Evolutionary conservation across 2,888 invertebrate species (phyloP), one percentile per base, ranked within the genome.

Genomic region (Sipunculus nudus): DNA sequence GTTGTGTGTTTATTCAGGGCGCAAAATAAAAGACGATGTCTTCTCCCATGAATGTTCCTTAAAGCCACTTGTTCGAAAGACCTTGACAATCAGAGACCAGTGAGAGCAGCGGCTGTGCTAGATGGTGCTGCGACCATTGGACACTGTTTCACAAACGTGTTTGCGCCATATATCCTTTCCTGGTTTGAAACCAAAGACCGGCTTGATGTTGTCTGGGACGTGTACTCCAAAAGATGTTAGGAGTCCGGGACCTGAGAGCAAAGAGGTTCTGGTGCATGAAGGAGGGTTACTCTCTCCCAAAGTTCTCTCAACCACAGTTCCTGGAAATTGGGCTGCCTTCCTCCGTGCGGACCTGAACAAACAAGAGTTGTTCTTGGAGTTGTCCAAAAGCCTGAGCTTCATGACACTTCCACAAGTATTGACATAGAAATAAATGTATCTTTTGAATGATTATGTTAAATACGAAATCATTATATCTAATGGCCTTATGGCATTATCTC

Each of bases 321-420:
- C 50, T 52, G 57, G 57, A 10, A 57, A 57, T 26, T 57, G 57
- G 57, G 57, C 53, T 58, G 56, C 38, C 25, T 57, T 57, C 39
- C 29, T 53, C 8, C 59, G 59, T 46, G 58, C 48, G 8, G 59
- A 59, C 26, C 46, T 31, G 3, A 61, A 59, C 59, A 59, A 59
- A 32, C 58, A 60, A 25, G 56, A 59, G 23, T 39, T 59, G 39
- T 59, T 32, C 38, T 26, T 59, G 56, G 38, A 59, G 8, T 25
- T 57, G 53, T 39, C 58, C 10, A 40, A 57, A 25, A 8, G 55
- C 4, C 21, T 59, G 29, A 31, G 60, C 13, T 28, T 53, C 10
- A 8, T 53, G 19, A 52, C 8, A 13, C 13, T 43, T 43, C 16
- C 43, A n/a, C n/a, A 43, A 19, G 19, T 8, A 21, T 16, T 43